phyloP scores from a whole-genome alignment of 2,113 vertebrate genomes.

The Mus musculus region GRCm39 chr13:27566501-27567000 shows the following conservation, averaged over 20 bases:
- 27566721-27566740: background rate
- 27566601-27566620: background rate
- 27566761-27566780: background rate
- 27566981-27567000: background rate
- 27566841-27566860: background rate
- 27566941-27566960: background rate
- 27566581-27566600: background rate
- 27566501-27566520: background rate
- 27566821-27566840: background rate
- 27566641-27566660: background rate
- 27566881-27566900: background rate
- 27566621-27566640: background rate
- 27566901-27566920: background rate
- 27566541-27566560: background rate
- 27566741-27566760: too few species aligned
- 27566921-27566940: background rate
- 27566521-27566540: background rate
- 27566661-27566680: background rate
- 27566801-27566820: background rate
- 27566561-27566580: background rate
- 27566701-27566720: background rate
- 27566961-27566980: background rate
- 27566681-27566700: background rate
- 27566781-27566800: background rate
- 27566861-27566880: background rate